A percentile compares a stretch with the other conserved stretches of the same genome.
These are phyloP conservation scores for Lepidotrigona ventralis DNA, from an alignment of 1,140 invertebrate species.

Conservation along the genomic window DNA sequence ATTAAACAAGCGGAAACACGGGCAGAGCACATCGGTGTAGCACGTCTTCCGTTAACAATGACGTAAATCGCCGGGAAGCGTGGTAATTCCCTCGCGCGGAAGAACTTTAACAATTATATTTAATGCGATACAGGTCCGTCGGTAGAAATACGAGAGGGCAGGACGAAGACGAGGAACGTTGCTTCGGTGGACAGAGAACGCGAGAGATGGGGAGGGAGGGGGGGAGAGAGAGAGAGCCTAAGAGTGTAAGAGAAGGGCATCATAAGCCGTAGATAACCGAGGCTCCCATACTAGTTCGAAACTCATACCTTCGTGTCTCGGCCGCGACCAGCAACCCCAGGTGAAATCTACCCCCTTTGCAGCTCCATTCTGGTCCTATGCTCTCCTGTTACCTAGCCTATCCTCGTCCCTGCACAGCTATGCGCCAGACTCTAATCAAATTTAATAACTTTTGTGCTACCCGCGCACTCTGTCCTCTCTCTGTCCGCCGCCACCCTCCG, in stretches of 20 bases:
- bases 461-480: conserved; percentile 40
- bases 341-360: conserved; percentile 72
- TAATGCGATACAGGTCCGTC: conserved; percentile 73
- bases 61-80: conserved; percentile 72
- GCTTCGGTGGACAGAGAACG: conserved; percentile 37
- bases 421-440: conserved; percentile 78
- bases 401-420: conserved; percentile 62
- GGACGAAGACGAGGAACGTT: conserved; percentile 2
- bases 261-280: conserved; percentile 70
- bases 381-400: conserved; percentile 51
- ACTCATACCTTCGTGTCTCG: conserved; percentile 59
- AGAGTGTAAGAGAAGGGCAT: conserved; percentile 27
- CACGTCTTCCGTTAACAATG: conserved; percentile 56
- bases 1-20: conserved; percentile 29
- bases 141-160: conserved; percentile 9
- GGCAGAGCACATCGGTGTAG: background rate
- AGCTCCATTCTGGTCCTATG: conserved; percentile 57
- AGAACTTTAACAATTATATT: conserved; percentile 79
- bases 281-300: conserved; percentile 70
- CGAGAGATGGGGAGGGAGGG: background rate
- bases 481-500: background rate
- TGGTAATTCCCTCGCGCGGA: conserved; percentile 69
- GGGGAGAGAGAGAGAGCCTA: conserved; percentile 34
- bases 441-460: conserved; percentile 79
- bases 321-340: conserved; percentile 69